Base-by-base conservation (phyloP, 2,888 invertebrate genomes). In the Agrotis puta region DNA sequence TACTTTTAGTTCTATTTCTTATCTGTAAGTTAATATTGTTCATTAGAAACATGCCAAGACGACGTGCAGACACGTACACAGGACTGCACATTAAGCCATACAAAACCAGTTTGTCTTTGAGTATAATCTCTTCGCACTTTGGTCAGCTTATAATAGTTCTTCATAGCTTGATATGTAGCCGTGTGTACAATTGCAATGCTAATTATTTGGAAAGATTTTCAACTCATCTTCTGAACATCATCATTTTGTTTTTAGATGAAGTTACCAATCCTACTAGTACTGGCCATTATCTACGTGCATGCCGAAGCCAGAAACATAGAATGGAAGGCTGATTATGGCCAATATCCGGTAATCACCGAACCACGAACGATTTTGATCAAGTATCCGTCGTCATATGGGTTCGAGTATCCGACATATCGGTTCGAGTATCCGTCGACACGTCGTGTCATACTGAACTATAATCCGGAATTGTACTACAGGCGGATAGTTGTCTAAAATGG, bases 391-490 rank as follows among this genome's bases (percentile, higher is more conserved):
- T 64, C 9, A 9, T 70, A 73, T 24, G 70, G 77, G 0, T 56
- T 64, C 45, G 57, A 47, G 18, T 67, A 76, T 50, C 74, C 71
- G 33, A 27, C 2, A 3, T 39, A 57, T 45, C 69, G 77, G 2
- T 63, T 50, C 6, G 57, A 56, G 22, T 78, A 77, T 22, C 67
- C 59, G 27, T 1, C 13, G 11, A 13, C 13, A n/a, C 13, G 9
- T 0, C 18, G 13, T n/a, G 6, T 47, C 3, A 2, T 77, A 9
- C 43, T 68, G 56, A 64, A 56, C 33, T 87, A 78, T 27, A 69
- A 86, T n/a, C 90, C 90, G 1, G 89, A 90, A 56, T 79, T 77
- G 53, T 90, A 88, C 64, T 76, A 85, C 48, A 69, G 79, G 2
- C 47, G 39, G 39, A 39, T 39, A 39, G 11, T 39, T 11, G 2